Evolutionary conservation across 2,888 invertebrate species (phyloP), one percentile per base, ranked within the genome.

Genomic region (Epirrita christyi): DNA sequence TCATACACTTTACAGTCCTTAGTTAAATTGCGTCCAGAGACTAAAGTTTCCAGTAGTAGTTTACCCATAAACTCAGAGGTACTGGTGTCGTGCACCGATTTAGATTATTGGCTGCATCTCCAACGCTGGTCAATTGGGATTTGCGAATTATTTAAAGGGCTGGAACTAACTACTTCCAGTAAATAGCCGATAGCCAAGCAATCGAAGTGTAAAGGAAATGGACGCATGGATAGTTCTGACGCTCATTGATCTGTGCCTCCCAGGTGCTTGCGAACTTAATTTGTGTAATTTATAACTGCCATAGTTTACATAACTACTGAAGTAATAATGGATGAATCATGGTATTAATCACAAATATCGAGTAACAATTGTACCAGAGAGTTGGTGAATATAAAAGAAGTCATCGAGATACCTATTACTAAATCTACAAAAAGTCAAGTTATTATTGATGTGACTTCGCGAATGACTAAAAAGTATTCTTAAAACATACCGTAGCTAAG

Each of bases 21-120:
- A 21, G 21, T 14, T 5, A 41, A 41, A 21, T 40, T 8, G 14
- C 14, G 43, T 55, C 48, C 38, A 43, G 43, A 47, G 29, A 8
- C 32, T 5, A n/a, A 11, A 14, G 13, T 10, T 0, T 37, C n/a
- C 37, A 42, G 13, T 13, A 7, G 10, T n/a, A 21, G 21, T 21
- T 21, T 32, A 48, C 34, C 36, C 10, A 6, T 11, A 42, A 40
- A 28, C 32, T 50, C 21, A 32, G 32, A 29, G 14, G 37, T 54
- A 53, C 43, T 21, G 55, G 48, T 67, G 67, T 78, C 75, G 73
- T 63, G 71, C 73, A 71, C 74, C 66, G 77, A 81, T 81, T 81
- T 79, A 80, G 76, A 78, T 78, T 75, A 79, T 73, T 70, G 64
- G 54, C 63, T 54, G 64, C 54, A 41, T 41, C 55, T 62, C 56